Evolutionary conservation across 2,888 invertebrate species (phyloP), one percentile per base, ranked within the genome.

Genomic region (Agriopis aurantiaria): DNA sequence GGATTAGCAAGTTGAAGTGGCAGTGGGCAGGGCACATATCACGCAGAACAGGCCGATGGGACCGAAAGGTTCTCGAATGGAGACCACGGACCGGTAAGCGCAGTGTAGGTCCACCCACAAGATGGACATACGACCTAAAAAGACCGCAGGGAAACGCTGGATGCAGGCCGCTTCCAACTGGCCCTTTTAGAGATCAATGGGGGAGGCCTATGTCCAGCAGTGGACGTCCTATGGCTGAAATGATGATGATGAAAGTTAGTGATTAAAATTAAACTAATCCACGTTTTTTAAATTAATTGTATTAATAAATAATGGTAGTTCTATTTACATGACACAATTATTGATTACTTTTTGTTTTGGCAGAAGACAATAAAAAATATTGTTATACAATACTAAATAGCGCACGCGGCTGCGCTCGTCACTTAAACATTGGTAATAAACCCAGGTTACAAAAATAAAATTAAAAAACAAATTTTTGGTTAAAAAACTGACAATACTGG

Each of bases 291-390:
- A 92, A 94, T 93, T 93, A 93, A 94, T 93, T 93, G 93, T 94
- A 94, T 94, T 94, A 94, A 94, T 94, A 94, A 94, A 94, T 94
- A 94, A 93, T 94, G 94, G 94, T 94, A 94, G 94, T 92, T 94
- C 90, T 94, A 94, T 94, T 93, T 94, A 94, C 94, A 94, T 93
- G 94, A 94, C 94, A 94, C 94, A 92, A 91, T 91, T 33, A 33
- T 33, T 86, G 90, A 90, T 91, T 91, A 89, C 86, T 93, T 91
- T 92, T 94, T 93, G 93, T 93, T 94, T 94, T 94, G 94, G 94
- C 94, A 94, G 91, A 94, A 93, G 89, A 93, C 92, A 93, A 91
- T 92, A 88, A 93, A 70, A 89, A 92, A 91, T 91, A 94, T 92
- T 89, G 90, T 93, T 91, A 90, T 87, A 91, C 89, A 91, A 89